Percentiles rank a stretch among this genome's conserved stretches.
Conservation (phyloP, 2,797 vertebrate species). For the Tragopan temminckii region DNA sequence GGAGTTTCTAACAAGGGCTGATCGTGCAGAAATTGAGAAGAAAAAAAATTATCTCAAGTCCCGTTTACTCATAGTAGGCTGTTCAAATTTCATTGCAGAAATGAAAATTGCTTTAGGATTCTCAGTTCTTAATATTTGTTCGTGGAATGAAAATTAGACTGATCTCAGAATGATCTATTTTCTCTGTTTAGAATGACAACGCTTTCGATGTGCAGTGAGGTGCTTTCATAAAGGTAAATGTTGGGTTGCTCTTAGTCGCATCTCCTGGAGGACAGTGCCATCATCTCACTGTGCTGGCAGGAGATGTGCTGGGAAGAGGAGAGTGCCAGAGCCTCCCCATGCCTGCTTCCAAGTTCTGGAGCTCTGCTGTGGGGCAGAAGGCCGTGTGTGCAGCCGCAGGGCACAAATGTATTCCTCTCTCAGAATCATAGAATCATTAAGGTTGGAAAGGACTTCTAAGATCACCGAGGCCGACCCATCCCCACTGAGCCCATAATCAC, state of each 20-base stretch:
- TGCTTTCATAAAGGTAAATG: not conserved
- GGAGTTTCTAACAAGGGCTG: not conserved
- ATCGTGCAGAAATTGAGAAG: not conserved
- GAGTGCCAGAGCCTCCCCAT: too few species aligned
- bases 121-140: not conserved
- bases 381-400: not conserved
- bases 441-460: too few species aligned
- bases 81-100: conserved; percentile 9
- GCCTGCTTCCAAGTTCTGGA: not conserved
- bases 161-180: not conserved
- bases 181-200: not conserved
- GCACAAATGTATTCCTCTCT: not conserved
- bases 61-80: not conserved
- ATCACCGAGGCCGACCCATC: too few species aligned
- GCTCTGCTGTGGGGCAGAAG: not conserved
- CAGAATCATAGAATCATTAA: too few species aligned
- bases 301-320: not conserved
- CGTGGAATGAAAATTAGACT: not conserved
- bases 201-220: not conserved
- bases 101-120: conserved; percentile 1
- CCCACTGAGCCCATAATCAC: too few species aligned
- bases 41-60: not conserved
- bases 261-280: not conserved
- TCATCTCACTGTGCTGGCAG: fast-evolving
- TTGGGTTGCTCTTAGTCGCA: not conserved